Conservation (phyloP, 2,888 invertebrate genomes). For the Helobdella robusta region DNA sequence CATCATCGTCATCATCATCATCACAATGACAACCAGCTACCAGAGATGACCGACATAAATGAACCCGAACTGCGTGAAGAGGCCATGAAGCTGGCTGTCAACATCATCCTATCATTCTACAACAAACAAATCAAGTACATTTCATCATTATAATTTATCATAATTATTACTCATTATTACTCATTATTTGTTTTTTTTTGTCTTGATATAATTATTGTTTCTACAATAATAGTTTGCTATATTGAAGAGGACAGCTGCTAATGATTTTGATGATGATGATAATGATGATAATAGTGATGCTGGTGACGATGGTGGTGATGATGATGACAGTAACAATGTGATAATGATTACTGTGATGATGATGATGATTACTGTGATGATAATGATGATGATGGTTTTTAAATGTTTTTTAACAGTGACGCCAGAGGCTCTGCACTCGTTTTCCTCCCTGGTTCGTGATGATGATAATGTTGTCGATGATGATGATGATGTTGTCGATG, state of each 20-base stretch:
- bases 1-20: too few species aligned
- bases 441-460: conserved; percentile 61
- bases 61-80: background rate
- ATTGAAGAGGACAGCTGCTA: too few species aligned
- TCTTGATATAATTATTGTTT: too few species aligned
- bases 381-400: background rate
- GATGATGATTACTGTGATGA: background rate
- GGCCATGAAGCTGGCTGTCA: background rate
- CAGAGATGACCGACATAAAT: too few species aligned
- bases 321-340: background rate
- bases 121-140: too few species aligned
- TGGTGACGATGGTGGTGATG: background rate
- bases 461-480: conserved; percentile 14
- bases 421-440: conserved; percentile 64
- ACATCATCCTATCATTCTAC: background rate
- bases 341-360: background rate
- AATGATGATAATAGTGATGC: background rate
- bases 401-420: background rate
- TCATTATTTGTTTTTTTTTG: too few species aligned
- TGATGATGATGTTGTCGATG: background rate
- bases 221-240: too few species aligned
- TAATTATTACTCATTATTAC: too few species aligned
- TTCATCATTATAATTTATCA: too few species aligned
- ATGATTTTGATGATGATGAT: background rate
- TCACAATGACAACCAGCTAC: too few species aligned